Evolutionary conservation across 1,140 invertebrate genomes (phyloP).

Genomic region (Leptestheria dahalacensis): DNA sequence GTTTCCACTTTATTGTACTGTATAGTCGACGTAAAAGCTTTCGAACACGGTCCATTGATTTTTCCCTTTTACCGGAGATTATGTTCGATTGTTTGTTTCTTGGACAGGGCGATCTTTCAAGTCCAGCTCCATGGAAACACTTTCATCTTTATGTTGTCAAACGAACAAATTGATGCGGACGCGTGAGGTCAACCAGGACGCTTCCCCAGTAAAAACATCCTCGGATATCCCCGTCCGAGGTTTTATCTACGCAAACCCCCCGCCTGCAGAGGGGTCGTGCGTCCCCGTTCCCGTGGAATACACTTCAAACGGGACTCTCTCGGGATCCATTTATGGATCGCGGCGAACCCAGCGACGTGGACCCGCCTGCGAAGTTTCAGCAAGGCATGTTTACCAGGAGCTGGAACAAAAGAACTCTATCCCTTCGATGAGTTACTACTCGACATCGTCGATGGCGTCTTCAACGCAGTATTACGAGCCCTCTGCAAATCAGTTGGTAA

Average conservation of each 20-base stretch:
- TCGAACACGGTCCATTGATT: too few species aligned
- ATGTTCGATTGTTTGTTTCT: too few species aligned
- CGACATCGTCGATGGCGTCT: constrained; percentile 8
- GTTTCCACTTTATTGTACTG: too few species aligned
- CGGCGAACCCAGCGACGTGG: background rate
- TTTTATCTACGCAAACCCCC: constrained; percentile 9
- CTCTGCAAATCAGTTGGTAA: constrained; percentile 5
- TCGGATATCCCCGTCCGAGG: background rate
- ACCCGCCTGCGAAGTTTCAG: background rate
- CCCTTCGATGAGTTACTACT: constrained; percentile 6
- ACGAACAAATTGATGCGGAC: background rate
- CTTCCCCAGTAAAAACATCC: constrained; percentile 14
- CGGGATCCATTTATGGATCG: background rate
- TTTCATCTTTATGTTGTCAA: constrained; percentile 9
- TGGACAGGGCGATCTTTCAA: background rate
- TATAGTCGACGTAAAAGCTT: too few species aligned
- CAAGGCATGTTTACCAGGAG: constrained; percentile 12
- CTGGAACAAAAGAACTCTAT: background rate
- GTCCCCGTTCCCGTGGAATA: background rate
- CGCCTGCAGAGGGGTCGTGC: background rate
- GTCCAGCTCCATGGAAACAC: constrained; percentile 7
- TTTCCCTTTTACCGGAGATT: too few species aligned
- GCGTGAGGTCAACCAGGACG: background rate
- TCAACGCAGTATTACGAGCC: constrained; percentile 6
- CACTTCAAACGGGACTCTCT: background rate